Evolutionary conservation across 2,797 vertebrate genomes (phyloP).

Genomic region (Melanotaenia trifasciata): DNA sequence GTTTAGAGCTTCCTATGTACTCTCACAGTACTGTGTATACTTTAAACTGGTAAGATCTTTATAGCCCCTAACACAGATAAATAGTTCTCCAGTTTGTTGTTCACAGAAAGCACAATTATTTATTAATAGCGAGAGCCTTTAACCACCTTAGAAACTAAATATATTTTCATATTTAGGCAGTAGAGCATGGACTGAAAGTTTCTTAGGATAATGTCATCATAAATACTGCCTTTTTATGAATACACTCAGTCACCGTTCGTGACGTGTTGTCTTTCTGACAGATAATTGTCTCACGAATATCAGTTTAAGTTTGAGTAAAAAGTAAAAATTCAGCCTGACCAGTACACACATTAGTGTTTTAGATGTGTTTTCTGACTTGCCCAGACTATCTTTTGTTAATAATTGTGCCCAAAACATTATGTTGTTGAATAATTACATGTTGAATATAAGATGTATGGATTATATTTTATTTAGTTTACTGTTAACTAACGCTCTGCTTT

Average conservation of each 20-base stretch:
- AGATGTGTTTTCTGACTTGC: background rate
- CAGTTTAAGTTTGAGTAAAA: background rate
- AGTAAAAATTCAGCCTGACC: background rate
- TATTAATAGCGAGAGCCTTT: background rate
- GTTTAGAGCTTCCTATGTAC: too few species aligned
- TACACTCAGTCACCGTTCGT: slow-evolving; percentile 14
- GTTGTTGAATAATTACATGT: background rate
- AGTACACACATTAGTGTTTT: background rate
- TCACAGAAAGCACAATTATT: background rate
- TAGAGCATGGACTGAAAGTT: background rate
- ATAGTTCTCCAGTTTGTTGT: background rate
- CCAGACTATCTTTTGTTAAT: background rate
- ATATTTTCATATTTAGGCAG: slow-evolving; percentile 5
- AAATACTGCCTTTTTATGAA: slow-evolving; percentile 29
- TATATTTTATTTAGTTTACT: background rate
- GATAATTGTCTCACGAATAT: slow-evolving; percentile 1
- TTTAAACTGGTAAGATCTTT: background rate
- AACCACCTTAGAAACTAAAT: background rate
- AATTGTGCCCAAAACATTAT: background rate
- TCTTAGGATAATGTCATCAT: slow-evolving; percentile 5
- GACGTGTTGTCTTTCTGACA: background rate
- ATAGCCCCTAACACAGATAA: background rate
- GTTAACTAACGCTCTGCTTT: background rate
- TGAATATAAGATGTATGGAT: background rate
- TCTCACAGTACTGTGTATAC: background rate